Conservation (phyloP, 2,113 vertebrate genomes). For the Hippocampus barbouri region DNA sequence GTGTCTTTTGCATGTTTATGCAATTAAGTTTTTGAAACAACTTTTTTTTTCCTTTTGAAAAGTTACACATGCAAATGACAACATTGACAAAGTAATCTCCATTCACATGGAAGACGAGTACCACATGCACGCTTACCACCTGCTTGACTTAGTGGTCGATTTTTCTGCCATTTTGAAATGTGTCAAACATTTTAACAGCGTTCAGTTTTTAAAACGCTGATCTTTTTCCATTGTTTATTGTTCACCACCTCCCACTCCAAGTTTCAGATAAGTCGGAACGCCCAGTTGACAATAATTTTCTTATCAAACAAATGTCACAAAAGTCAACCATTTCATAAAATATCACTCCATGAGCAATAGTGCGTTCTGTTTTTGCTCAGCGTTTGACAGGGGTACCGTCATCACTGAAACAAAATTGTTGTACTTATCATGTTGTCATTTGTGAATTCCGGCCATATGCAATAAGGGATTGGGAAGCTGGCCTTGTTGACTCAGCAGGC, state of each 20-base stretch:
- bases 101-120: background rate
- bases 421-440: conserved; percentile 15
- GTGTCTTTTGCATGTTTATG: too few species aligned
- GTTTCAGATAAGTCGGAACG: background rate
- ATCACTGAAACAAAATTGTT: background rate
- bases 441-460: conserved; percentile 27
- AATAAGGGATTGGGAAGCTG: conserved; percentile 31
- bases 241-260: background rate
- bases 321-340: background rate
- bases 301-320: background rate
- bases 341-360: background rate
- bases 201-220: too few species aligned
- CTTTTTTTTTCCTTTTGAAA: too few species aligned
- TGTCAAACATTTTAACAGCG: too few species aligned
- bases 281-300: background rate
- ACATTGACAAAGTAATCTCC: too few species aligned
- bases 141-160: too few species aligned
- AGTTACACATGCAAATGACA: background rate
- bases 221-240: too few species aligned
- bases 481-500: conserved; percentile 43
- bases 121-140: background rate
- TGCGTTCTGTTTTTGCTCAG: background rate
- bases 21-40: too few species aligned
- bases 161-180: too few species aligned
- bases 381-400: background rate